phyloP scores from a whole-genome alignment of 2,113 vertebrate genomes.

The Pholis gunnellus region DNA sequence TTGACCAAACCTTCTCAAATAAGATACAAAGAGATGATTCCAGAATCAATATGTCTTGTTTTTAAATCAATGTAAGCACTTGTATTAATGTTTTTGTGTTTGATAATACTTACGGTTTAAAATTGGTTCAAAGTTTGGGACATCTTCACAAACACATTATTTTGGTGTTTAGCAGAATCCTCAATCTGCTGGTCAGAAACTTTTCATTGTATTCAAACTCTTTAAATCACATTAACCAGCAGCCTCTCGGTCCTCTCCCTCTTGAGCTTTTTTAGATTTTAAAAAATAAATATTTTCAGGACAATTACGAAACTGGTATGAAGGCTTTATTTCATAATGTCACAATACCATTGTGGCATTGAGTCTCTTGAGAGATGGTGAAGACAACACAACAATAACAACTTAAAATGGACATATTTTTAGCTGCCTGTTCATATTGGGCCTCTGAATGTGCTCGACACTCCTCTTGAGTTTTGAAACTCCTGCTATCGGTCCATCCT shows the following conservation, averaged over 20 bases:
- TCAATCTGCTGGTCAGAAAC: background rate
- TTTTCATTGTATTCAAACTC: background rate
- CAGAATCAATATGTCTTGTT: background rate
- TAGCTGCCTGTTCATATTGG: slow-evolving; percentile 7
- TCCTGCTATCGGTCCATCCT: background rate
- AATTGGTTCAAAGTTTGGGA: background rate
- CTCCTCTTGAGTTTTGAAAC: slow-evolving; percentile 11
- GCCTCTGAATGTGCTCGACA: background rate
- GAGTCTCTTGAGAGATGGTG: slow-evolving; percentile 30
- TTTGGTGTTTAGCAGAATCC: background rate
- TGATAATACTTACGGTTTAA: no score
- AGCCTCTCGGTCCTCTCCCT: background rate
- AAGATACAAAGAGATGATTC: no score
- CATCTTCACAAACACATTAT: background rate
- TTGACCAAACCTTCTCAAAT: background rate
- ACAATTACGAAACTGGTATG: background rate
- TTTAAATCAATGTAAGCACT: no score
- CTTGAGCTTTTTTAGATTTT: background rate
- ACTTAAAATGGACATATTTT: slow-evolving; percentile 11
- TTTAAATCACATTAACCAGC: background rate
- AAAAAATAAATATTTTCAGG: background rate
- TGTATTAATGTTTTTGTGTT: no score
- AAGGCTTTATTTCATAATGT: slow-evolving; percentile 21
- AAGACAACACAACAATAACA: slow-evolving; percentile 34
- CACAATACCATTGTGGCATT: slow-evolving; percentile 7